Evolutionary conservation across 2,888 invertebrate genomes (phyloP), one percentile per base, ranked within the genome.

Genomic region (Tetropium fuscum): DNA sequence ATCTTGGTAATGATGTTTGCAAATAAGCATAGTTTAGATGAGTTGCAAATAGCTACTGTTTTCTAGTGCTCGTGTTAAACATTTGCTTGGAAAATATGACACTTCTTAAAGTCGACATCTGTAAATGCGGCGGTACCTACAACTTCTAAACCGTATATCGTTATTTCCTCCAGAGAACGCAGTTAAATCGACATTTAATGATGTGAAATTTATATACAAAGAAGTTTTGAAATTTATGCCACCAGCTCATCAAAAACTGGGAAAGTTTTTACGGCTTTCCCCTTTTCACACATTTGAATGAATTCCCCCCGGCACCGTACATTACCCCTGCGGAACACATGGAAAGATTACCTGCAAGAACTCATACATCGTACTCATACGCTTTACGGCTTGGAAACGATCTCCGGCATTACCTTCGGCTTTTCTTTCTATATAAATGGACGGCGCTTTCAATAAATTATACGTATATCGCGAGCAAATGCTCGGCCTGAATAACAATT

Each of bases 321-420:
- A 69, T 75, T 73, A 74, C 70, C 70, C 68, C 73, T 72, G 69
- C 60, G 56, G 66, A 71, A 70, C 71, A 70, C 69, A 67, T 68
- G 68, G 64, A 70, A 69, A 74, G 74, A 75, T 76, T 76, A 74
- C 74, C 70, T 71, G 68, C 65, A 53, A 54, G 57, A 63, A 62
- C 63, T 61, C 60, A 68, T 63, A 68, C 58, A 63, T 68, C 70
- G 71, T 73, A n/a, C n/a, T n/a, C n/a, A n/a, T n/a, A n/a, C n/a
- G 72, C 68, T 77, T 74, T 75, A 75, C 73, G 72, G 72, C 54
- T 67, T 68, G 74, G 73, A 75, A 76, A 75, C 74, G 70, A 69
- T 73, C 70, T 63, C n/a, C 51, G 55, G 45, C 64, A 67, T 67
- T 73, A 66, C 66, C 65, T 69, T 63, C 56, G 60, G 62, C 60